Base-by-base conservation (phyloP, 1,140 invertebrate genomes). In the Aphis craccivora region DNA sequence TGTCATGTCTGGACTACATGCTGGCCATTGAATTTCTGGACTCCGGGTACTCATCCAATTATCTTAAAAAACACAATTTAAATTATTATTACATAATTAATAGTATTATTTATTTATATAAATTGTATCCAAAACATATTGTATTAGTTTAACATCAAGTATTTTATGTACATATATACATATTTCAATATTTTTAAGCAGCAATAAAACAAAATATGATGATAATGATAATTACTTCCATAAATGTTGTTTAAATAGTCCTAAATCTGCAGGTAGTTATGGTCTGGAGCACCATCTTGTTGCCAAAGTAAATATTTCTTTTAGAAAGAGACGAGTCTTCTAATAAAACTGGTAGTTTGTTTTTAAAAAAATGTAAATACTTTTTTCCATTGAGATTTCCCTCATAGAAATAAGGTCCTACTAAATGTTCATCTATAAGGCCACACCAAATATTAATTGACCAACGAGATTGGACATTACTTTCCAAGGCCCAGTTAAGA, bases 381-480 rank as follows among this genome's bases (percentile, higher is more conserved):
- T 37, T 37, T 37, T 37, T 37, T 37, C 37, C 94, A 93, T 89
- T 94, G 51, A 95, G 93, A 37, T 48, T 48, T 48, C 45, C 83
- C 84, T 90, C 87, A 60, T 95, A 94, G 81, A 95, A 94, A 94
- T 94, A 94, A 55, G 94, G 94, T 23, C 94, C 94, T 94, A 95
- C 94, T 90, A 94, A 94, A 94, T 89, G 53, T 83, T 94, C 94
- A 48, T 94, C 94, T 37, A 95, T 93, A 93, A 95, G 95, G 48
- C 95, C 94, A 76, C 93, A 94, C 95, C 94, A 95, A 92, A 95
- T 89, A 94, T 95, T 95, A 43, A 95, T 60, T 93, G 93, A 93
- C 91, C 94, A 94, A 45, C 51, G 92, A 81, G 81, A n/a, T 91
- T 94, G 94, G 40, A 94, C 53, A 60, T 93, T 60, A 14, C 93